Evolutionary conservation across 2,113 vertebrate genomes (phyloP), one percentile per base, ranked within the genome.

Genomic region (Engraulis encrasicolus): DNA sequence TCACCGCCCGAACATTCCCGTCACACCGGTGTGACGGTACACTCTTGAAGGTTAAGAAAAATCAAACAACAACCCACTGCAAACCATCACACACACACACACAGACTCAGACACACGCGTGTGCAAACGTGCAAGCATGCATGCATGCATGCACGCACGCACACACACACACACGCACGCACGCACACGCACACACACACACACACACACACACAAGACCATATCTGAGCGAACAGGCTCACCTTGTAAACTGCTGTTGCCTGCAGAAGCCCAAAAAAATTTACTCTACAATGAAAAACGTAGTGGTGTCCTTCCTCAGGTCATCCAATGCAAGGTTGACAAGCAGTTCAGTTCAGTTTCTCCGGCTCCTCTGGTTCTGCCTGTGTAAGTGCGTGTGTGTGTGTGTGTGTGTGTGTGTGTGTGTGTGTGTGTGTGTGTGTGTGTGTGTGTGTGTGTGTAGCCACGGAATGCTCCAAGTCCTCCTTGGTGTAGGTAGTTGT

Each of bases 381-480:
- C 31, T 14, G 27, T 74, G 5, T 27, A 78, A 90, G 92, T 85
- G 92, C 91, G 91, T 92, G 88, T 89, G 31, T 37, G 34, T 87
- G 61, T 83, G 86, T 78, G 50, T 18, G 49, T 7, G 45, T 27
- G 20, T 54, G 36, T 40, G 78, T 50, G 71, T 54, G 52, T 71
- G 38, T 23, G 17, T 4, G 82, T 36, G 82, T 87, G 87, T 54
- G 48, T 80, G 82, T 79, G 82, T 83, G 88, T 83, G 87, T 92
- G 48, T 90, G 66, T 83, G 83, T 37, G 18, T 50, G 84, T 79
- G 81, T 38, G 78, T n/a, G n/a, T n/a, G n/a, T n/a, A n/a, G n/a
- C n/a, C n/a, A n/a, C n/a, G n/a, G n/a, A n/a, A n/a, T n/a, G n/a
- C n/a, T n/a, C n/a, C n/a, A n/a, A n/a, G n/a, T n/a, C n/a, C n/a